Conservation (phyloP, 2,113 vertebrate genomes). For the Poeciliopsis retropinna region DNA sequence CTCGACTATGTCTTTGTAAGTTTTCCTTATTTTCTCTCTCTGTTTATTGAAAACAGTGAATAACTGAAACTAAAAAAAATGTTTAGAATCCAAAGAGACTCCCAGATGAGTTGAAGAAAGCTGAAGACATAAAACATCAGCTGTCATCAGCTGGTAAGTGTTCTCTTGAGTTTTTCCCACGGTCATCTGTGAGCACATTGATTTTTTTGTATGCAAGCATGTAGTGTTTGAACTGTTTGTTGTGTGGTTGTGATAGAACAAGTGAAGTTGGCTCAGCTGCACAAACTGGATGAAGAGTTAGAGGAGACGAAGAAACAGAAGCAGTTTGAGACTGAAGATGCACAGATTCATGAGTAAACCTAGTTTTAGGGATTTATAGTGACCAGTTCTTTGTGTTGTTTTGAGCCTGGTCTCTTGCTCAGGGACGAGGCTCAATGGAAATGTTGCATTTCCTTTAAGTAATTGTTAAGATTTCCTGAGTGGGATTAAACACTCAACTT, state of each 20-base stretch:
- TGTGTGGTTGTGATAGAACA: constrained; percentile 59
- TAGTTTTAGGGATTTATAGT: background rate
- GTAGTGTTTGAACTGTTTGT: constrained; percentile 1
- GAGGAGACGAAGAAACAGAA: constrained; percentile 31
- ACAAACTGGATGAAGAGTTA: constrained; percentile 50
- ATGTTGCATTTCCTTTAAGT: background rate
- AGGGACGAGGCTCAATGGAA: background rate
- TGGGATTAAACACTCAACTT: background rate
- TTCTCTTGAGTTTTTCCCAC: background rate
- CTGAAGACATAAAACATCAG: constrained; percentile 64
- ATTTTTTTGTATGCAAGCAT: background rate
- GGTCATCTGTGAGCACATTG: background rate
- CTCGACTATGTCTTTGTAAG: constrained; percentile 77
- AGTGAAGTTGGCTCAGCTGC: constrained; percentile 66
- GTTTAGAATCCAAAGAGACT: constrained; percentile 69
- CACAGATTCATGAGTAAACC: constrained; percentile 18
- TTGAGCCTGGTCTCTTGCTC: background rate
- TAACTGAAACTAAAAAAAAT: background rate
- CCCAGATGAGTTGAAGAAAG: constrained; percentile 60
- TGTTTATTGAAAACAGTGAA: background rate
- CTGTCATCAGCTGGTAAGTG: constrained; percentile 67
- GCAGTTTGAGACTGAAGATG: constrained; percentile 1
- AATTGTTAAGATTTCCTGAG: background rate
- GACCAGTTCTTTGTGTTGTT: background rate
- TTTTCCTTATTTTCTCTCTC: background rate